Percentiles rank a stretch among this genome's conserved stretches.
Conservation (phyloP, 2,113 vertebrate genomes). For the Lanius collurio region DNA sequence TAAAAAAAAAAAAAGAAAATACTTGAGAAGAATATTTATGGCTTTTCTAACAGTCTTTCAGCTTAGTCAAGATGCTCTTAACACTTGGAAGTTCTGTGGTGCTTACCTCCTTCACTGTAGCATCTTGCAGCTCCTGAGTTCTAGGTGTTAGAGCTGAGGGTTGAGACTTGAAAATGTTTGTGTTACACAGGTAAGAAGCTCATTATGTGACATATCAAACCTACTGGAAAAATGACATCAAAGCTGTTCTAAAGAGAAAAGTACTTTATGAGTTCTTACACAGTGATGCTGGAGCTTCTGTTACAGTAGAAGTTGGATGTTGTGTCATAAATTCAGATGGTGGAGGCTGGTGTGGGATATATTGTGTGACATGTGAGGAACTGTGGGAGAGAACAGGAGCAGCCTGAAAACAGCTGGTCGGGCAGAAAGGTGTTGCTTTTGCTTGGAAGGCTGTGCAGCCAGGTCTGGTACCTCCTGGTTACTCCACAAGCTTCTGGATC, state of each 20-base stretch:
- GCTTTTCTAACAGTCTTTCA: neutral
- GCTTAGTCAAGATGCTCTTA: neutral
- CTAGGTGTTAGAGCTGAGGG: neutral
- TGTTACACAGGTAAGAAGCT: neutral
- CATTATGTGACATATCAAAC: neutral
- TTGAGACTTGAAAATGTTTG: neutral
- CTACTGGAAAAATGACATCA: neutral
- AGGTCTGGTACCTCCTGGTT: neutral
- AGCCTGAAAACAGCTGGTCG: neutral
- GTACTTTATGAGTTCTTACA: neutral
- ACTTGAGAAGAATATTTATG: neutral
- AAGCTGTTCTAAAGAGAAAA: neutral
- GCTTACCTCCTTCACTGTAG: neutral
- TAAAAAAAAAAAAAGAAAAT: neutral
- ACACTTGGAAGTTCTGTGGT: neutral
- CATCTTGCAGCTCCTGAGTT: neutral
- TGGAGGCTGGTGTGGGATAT: neutral
- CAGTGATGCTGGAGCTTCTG: neutral
- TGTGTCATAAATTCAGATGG: neutral
- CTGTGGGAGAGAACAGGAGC: neutral
- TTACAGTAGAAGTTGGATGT: neutral
- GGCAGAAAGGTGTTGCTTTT: neutral
- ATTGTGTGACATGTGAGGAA: neutral
- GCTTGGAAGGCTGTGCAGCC: neutral
- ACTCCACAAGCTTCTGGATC: neutral